Evolutionary conservation across 2,797 vertebrate genomes (phyloP), one percentile per base, ranked within the genome.

Genomic region (Rhinophrynus dorsalis): DNA sequence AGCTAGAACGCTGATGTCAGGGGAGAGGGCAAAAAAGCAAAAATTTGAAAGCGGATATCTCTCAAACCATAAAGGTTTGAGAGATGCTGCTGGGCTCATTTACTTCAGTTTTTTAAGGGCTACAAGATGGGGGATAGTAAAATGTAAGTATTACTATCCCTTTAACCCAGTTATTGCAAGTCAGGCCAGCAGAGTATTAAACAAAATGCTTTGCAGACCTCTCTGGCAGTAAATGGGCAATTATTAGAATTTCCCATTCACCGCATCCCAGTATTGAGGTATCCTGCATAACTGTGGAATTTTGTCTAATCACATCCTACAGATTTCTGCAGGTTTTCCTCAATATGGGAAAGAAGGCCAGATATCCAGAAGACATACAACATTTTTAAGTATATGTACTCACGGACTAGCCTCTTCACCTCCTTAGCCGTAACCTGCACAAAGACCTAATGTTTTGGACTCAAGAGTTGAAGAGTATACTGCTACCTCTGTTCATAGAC

Each of bases 381-480:
- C 17, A 7, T 55, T 48, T 15, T 51, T 20, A 26, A 26, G 50
- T 57, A 58, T 32, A 21, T 57, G 55, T 20, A 59, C 30, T 59
- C 30, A 52, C 44, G 51, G 69, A 73, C 54, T 44, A 51, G 54
- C 61, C 52, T 72, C 60, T 44, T 48, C 44, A 2, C 12, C 61
- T 21, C 52, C 21, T 27, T 37, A 56, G 37, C n/a, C 47, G 21
- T 3, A 26, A 30, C 61, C 18, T 51, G 26, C 35, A 27, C 33
- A n/a, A 59, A 59, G 18, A 33, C 3, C 23, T 59, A 23, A 56
- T 27, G 5, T 33, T 57, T 57, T 57, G 52, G 24, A 12, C 18
- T 18, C 13, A 23, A 23, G 48, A 33, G 29, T 42, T 21, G 24
- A 15, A 27, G 11, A 50, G 26, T 35, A 37, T 58, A 58, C 48